A percentile compares a stretch with the other conserved stretches of the same genome.
phyloP scores from a whole-genome alignment of 2,888 invertebrate genomes.

The Hypercompe scribonia region DNA sequence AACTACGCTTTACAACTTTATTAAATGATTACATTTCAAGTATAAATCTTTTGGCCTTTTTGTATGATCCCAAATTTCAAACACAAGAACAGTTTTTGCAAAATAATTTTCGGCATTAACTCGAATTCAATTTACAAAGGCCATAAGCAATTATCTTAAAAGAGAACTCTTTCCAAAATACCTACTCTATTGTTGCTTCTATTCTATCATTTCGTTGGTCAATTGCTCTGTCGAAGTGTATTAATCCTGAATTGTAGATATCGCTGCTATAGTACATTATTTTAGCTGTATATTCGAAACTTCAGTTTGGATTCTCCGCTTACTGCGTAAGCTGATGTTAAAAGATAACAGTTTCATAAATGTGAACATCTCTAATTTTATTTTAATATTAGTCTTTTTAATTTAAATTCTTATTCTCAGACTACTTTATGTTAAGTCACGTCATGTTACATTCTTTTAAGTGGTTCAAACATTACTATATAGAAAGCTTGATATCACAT shows the following conservation, averaged over 20 bases:
- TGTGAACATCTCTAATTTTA: background rate
- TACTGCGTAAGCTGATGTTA: slow-evolving; percentile 1
- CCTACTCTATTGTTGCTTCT: slow-evolving; percentile 60
- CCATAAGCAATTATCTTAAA: slow-evolving; percentile 70
- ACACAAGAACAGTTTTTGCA: slow-evolving; percentile 41
- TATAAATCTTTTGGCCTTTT: background rate
- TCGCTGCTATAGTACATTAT: slow-evolving; percentile 36
- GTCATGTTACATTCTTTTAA: background rate
- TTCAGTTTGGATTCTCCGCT: slow-evolving; percentile 1
- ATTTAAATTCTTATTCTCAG: background rate
- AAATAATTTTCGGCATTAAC: slow-evolving; percentile 51
- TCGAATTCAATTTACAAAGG: slow-evolving; percentile 42
- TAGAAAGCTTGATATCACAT: background rate
- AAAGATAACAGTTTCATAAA: background rate
- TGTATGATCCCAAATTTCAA: slow-evolving; percentile 29
- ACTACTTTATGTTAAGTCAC: background rate
- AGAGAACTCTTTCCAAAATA: slow-evolving; percentile 65
- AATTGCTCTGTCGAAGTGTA: slow-evolving; percentile 56
- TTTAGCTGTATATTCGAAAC: slow-evolving; percentile 12
- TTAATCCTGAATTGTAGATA: slow-evolving; percentile 47
- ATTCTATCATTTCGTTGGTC: slow-evolving; percentile 61
- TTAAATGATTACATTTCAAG: background rate
- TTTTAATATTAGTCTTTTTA: background rate
- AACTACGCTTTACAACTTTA: too few species aligned
- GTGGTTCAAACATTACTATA: background rate